phyloP scores from a whole-genome alignment of 2,797 vertebrate genomes.

The Poeciliopsis gracilis region DNA sequence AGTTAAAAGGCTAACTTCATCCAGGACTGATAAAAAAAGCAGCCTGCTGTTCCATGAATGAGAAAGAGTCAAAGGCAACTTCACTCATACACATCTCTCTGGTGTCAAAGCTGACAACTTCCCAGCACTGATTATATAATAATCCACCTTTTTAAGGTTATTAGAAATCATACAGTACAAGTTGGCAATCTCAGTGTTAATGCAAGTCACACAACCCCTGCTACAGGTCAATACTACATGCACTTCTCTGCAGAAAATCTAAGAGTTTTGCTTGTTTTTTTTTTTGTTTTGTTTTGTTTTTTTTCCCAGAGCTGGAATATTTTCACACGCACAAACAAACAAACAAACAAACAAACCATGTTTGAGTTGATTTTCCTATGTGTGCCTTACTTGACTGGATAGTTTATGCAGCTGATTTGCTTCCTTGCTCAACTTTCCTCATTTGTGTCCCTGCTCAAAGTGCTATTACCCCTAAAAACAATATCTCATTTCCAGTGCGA shows the following conservation, averaged over 20 bases:
- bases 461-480: background rate
- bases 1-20: constrained; percentile 40
- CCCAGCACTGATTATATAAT: constrained; percentile 35
- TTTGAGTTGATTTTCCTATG: constrained; percentile 23
- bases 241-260: constrained; percentile 32
- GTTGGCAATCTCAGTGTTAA: constrained; percentile 38
- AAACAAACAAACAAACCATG: constrained; percentile 3
- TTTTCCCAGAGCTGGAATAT: background rate
- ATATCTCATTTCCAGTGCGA: constrained; percentile 5
- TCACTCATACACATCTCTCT: constrained; percentile 18
- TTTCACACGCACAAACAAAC: background rate
- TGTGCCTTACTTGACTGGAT: constrained; percentile 15
- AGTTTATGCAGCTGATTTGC: constrained; percentile 6
- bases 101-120: constrained; percentile 22
- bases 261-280: background rate
- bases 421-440: background rate
- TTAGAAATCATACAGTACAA: constrained; percentile 47
- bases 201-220: constrained; percentile 39
- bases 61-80: constrained; percentile 54
- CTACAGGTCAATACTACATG: constrained; percentile 30
- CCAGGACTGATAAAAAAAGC: constrained; percentile 28
- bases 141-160: constrained; percentile 41
- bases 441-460: constrained; percentile 8
- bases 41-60: constrained; percentile 17
- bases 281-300: no score